Conservation (phyloP, 2,888 invertebrate genomes). For the Capitulum mitella region DNA sequence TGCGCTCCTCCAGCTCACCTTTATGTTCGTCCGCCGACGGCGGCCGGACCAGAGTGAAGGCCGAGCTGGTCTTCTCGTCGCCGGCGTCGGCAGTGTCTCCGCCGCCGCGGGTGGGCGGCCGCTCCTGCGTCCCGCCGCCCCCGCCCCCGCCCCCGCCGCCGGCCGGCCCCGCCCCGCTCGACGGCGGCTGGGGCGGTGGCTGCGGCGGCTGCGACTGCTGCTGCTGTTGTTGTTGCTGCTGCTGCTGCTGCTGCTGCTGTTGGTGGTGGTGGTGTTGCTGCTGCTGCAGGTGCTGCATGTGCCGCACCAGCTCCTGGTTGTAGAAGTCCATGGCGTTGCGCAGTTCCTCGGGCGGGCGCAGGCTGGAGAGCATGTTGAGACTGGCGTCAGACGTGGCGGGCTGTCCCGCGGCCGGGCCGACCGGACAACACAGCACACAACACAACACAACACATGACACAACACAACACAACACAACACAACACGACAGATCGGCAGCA, state of each 20-base stretch:
- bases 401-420: no score
- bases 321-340: conserved; percentile 83
- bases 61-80: not conserved
- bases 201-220: not conserved
- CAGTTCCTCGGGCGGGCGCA: conserved; percentile 57
- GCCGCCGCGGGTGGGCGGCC: not conserved
- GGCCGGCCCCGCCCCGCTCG: not conserved
- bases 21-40: not conserved
- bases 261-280: not conserved
- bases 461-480: no score
- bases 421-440: no score
- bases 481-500: no score
- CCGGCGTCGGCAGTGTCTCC: not conserved
- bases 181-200: not conserved
- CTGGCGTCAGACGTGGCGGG: not conserved
- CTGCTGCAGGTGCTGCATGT: conserved; percentile 60
- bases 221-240: no score
- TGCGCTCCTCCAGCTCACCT: no score
- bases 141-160: not conserved
- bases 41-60: not conserved
- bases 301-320: conserved; percentile 69
- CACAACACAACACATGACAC: no score
- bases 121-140: not conserved
- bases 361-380: conserved; percentile 29
- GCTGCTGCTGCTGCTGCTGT: not conserved